Evolutionary conservation across 2,888 invertebrate genomes (phyloP).

Genomic region (Orchesella flavescens): DNA sequence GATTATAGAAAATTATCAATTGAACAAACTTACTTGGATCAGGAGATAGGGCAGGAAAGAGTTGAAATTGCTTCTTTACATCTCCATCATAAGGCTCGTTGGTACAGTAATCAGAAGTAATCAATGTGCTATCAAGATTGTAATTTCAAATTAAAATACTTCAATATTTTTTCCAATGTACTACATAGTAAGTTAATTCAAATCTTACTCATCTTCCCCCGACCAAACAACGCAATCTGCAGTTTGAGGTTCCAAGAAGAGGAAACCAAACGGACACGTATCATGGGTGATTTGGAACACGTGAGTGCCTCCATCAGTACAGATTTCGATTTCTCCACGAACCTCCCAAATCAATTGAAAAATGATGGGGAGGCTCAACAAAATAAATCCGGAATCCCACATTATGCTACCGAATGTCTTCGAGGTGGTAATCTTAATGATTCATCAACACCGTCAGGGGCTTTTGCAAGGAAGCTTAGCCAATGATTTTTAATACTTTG

Average conservation of each 20-base stretch:
- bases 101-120: constrained; percentile 21
- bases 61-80: constrained; percentile 17
- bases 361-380: not conserved
- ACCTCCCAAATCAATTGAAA: not conserved
- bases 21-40: constrained; percentile 22
- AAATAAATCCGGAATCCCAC: too few species aligned
- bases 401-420: too few species aligned
- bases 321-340: constrained; percentile 33
- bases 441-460: not conserved
- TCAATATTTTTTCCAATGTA: too few species aligned
- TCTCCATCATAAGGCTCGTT: constrained; percentile 12
- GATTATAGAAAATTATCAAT: not conserved
- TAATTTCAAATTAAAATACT: not conserved
- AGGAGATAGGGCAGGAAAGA: constrained; percentile 27
- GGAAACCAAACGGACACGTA: constrained; percentile 27
- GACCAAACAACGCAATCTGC: constrained; percentile 33
- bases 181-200: not conserved
- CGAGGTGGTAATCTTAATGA: not conserved
- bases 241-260: constrained; percentile 36
- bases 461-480: not conserved
- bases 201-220: constrained; percentile 30
- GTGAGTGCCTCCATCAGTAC: constrained; percentile 34
- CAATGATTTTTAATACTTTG: not conserved
- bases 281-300: constrained; percentile 31
- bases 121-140: not conserved